Conservation (phyloP, 2,888 invertebrate genomes). For the Piscicola geometra region DNA sequence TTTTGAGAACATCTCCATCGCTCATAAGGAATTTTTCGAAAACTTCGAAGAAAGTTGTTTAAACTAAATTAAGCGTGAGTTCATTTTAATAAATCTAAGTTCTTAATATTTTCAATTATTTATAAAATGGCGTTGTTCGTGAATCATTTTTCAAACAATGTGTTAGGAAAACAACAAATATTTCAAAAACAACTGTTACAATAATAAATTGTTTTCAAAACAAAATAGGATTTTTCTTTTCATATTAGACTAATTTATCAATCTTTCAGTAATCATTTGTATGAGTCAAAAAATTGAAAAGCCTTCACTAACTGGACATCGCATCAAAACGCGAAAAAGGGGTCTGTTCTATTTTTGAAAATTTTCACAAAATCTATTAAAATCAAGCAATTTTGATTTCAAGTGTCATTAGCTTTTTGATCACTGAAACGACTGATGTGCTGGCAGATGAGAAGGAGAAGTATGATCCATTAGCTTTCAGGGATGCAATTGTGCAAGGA, state of each 20-base stretch:
- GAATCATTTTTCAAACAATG: neutral
- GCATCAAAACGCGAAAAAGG: constrained; percentile 99
- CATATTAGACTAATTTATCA: no score
- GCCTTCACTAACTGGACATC: constrained; percentile 99
- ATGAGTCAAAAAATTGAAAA: constrained; percentile 99
- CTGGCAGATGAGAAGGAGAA: constrained; percentile 94
- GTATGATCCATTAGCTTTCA: constrained; percentile 95
- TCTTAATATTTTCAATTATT: neutral
- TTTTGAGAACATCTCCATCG: constrained; percentile 6
- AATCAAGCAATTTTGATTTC: constrained; percentile 16
- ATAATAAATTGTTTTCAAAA: no score
- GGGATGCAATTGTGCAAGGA: constrained; percentile 91
- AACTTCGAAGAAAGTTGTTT: constrained; percentile 6
- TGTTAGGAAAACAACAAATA: neutral
- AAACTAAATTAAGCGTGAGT: constrained; percentile 11
- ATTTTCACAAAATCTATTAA: constrained; percentile 21
- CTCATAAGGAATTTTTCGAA: neutral
- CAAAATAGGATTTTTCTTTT: no score
- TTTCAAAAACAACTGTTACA: no score
- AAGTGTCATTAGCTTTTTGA: constrained; percentile 19
- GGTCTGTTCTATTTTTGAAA: constrained; percentile 62
- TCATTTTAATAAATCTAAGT: neutral
- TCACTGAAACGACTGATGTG: constrained; percentile 3
- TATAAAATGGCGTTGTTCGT: neutral
- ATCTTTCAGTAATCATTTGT: constrained; percentile 63